These are phyloP conservation scores for Trichogramma pretiosum DNA, from an alignment of 1,140 invertebrate species.

Conservation along the genomic window DNA sequence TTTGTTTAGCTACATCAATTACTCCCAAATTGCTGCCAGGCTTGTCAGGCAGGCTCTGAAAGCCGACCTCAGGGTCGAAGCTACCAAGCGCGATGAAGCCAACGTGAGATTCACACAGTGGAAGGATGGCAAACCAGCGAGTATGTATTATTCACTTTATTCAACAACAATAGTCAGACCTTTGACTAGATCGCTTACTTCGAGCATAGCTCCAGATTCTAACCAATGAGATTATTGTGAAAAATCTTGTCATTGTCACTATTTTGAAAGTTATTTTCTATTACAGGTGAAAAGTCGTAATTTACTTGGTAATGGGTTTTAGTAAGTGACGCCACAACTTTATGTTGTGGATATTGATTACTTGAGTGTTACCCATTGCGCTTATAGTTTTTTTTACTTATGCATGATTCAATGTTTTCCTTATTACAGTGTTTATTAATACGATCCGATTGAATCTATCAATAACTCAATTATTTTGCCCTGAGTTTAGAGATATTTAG, in stretches of 20 bases:
- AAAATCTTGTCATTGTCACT: too few relatives aligned
- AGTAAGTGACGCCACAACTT: background rate
- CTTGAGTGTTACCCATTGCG: too few relatives aligned
- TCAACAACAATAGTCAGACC: background rate
- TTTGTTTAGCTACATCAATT: constrained; percentile 79
- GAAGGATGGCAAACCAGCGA: constrained; percentile 74
- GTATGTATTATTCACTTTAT: constrained; percentile 51
- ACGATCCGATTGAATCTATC: too few relatives aligned
- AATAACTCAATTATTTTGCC: too few relatives aligned
- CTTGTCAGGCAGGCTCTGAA: constrained; percentile 71
- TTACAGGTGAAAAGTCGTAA: constrained; percentile 32
- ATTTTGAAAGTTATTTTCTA: constrained; percentile 15
- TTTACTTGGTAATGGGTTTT: background rate
- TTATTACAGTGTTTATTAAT: too few relatives aligned
- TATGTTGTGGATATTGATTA: too few relatives aligned
- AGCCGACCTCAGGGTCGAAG: constrained; percentile 60
- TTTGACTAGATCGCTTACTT: background rate
- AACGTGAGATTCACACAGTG: constrained; percentile 74
- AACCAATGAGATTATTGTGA: too few relatives aligned
- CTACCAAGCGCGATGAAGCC: constrained; percentile 64
- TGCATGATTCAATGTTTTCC: too few relatives aligned
- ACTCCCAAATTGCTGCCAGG: constrained; percentile 80
- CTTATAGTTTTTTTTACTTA: too few relatives aligned
- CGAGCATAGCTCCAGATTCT: background rate
- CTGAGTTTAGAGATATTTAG: too few relatives aligned